These are phyloP conservation scores for Neuroscelio doddi DNA, from an alignment of 2,888 invertebrate species.

Conservation along the genomic window DNA sequence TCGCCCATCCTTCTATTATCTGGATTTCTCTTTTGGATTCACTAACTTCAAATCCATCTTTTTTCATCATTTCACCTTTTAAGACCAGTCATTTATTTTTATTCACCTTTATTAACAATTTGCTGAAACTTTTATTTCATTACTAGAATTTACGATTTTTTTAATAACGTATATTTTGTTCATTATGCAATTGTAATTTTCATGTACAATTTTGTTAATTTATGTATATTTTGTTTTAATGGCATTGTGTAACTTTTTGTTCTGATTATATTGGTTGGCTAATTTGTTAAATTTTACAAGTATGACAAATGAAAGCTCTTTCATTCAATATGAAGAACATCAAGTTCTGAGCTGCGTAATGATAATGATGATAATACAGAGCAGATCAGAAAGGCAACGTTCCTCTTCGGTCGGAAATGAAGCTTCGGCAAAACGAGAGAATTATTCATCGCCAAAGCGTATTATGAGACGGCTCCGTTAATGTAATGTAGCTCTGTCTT, in stretches of 20 bases:
- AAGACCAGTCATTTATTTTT: conserved; percentile 5
- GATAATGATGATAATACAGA: conserved; percentile 41
- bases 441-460: conserved; percentile 43
- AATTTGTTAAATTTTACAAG: conserved; percentile 21
- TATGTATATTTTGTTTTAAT: too few relatives aligned
- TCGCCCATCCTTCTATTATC: conserved; percentile 40
- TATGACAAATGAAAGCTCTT: conserved; percentile 5
- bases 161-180: too few relatives aligned
- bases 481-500: conserved; percentile 31
- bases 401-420: conserved; percentile 39
- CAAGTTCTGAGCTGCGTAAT: conserved; percentile 33
- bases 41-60: conserved; percentile 29
- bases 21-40: conserved; percentile 40
- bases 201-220: neutral
- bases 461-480: conserved; percentile 39
- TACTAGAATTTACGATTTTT: neutral
- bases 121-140: too few relatives aligned
- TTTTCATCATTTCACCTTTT: conserved; percentile 16
- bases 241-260: neutral
- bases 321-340: conserved; percentile 34
- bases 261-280: conserved; percentile 21
- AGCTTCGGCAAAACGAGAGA: conserved; percentile 42
- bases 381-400: conserved; percentile 34
- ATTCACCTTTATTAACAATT: conserved; percentile 5
- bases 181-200: neutral